Percentiles rank a stretch among this genome's conserved stretches.
Evolutionary conservation across 2,888 invertebrate genomes (phyloP).

Genomic region (Sialis fuliginosa): DNA sequence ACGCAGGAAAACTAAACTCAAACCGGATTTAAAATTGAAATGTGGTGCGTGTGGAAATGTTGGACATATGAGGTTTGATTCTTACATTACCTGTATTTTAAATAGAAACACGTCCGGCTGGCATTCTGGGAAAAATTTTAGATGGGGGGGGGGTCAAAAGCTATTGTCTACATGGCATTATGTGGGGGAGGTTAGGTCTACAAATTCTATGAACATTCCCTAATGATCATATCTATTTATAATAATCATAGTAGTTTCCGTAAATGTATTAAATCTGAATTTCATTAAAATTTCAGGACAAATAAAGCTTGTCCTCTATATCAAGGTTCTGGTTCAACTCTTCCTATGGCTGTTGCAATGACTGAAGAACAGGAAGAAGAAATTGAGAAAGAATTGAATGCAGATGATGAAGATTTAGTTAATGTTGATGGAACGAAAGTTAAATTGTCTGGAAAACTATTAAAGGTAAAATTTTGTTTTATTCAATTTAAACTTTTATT

Average conservation of each 20-base stretch:
- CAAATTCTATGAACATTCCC: no score
- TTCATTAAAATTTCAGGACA: conserved; percentile 35
- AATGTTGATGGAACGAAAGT: conserved; percentile 93
- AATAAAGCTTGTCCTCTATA: conserved; percentile 96
- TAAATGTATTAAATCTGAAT: no score
- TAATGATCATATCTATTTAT: no score
- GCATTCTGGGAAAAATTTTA: no score
- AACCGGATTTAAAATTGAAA: conserved; percentile 78
- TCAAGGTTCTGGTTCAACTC: conserved; percentile 44
- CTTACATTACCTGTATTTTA: conserved; percentile 1
- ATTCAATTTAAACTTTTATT: not conserved
- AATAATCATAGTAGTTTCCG: no score
- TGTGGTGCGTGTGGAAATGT: conserved; percentile 95
- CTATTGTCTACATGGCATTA: no score
- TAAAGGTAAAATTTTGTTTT: conserved; percentile 40
- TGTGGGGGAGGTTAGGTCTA: no score
- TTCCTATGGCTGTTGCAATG: conserved; percentile 48
- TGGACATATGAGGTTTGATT: conserved; percentile 42
- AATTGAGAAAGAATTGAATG: conserved; percentile 54
- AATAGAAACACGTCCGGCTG: no score
- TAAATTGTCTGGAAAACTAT: conserved; percentile 69
- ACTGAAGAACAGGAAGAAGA: conserved; percentile 74
- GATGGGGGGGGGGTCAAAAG: no score
- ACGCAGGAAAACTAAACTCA: conserved; percentile 67
- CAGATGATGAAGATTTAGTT: conserved; percentile 71